Evolutionary conservation across 2,113 vertebrate genomes (phyloP).

Genomic region (cat (Felis catus)): F.catus_Fca126_mat1.0 CM031415.1:147411001-147411500

Average conservation of each 20-base stretch:
- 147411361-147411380: too few relatives aligned
- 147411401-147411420: too few relatives aligned
- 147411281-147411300: background rate
- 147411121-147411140: background rate
- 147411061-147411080: background rate
- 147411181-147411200: background rate
- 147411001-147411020: background rate
- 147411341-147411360: background rate
- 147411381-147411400: too few relatives aligned
- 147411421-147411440: too few relatives aligned
- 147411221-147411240: background rate
- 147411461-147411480: too few relatives aligned
- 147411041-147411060: background rate
- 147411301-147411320: background rate
- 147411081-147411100: background rate
- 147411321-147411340: background rate
- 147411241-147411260: background rate
- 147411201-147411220: background rate
- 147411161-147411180: background rate
- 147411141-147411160: background rate
- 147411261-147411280: background rate
- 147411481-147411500: too few relatives aligned
- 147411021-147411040: background rate
- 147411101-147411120: background rate
- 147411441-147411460: too few relatives aligned